Evolutionary conservation across 2,888 invertebrate species (phyloP).

Genomic region (Nemotelus nigrinus): DNA sequence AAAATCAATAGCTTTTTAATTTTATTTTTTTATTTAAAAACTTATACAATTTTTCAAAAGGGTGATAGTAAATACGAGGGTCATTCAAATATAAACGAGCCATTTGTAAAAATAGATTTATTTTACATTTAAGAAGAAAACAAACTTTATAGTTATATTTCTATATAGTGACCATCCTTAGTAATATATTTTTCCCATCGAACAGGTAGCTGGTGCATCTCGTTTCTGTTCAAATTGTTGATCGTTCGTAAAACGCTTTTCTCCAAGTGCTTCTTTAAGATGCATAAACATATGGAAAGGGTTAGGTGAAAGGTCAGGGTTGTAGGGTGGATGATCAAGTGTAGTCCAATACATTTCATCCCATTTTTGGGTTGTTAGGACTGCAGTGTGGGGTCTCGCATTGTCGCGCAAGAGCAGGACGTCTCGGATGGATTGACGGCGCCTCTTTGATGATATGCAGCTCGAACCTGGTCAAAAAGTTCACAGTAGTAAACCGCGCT

Average conservation of each 20-base stretch:
- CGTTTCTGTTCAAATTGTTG: too few relatives aligned
- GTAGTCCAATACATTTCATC: conserved; percentile 9
- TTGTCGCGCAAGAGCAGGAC: conserved; percentile 10
- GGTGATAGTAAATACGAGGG: too few relatives aligned
- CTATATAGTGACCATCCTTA: too few relatives aligned
- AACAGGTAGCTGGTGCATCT: too few relatives aligned
- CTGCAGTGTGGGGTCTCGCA: not conserved
- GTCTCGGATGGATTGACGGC: not conserved
- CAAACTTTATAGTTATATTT: too few relatives aligned
- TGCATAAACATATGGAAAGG: conserved; percentile 24
- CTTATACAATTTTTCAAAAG: too few relatives aligned
- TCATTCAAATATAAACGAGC: too few relatives aligned
- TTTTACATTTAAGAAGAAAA: too few relatives aligned
- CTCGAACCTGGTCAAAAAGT: not conserved
- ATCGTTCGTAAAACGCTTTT: not conserved
- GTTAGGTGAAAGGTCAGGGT: conserved; percentile 6
- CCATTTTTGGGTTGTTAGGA: not conserved
- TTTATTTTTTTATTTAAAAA: too few relatives aligned
- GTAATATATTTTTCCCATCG: too few relatives aligned
- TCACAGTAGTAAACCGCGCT: conserved; percentile 1
- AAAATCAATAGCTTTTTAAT: too few relatives aligned
- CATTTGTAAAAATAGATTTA: too few relatives aligned
- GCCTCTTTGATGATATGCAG: conserved; percentile 3
- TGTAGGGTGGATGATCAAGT: conserved; percentile 10
- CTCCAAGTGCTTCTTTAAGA: conserved; percentile 3